Percentiles rank a stretch among this genome's conserved stretches.
These are phyloP conservation scores for Tadarida brasiliensis DNA, from an alignment of 2,797 vertebrate genomes.

Conservation along the genomic window DNA sequence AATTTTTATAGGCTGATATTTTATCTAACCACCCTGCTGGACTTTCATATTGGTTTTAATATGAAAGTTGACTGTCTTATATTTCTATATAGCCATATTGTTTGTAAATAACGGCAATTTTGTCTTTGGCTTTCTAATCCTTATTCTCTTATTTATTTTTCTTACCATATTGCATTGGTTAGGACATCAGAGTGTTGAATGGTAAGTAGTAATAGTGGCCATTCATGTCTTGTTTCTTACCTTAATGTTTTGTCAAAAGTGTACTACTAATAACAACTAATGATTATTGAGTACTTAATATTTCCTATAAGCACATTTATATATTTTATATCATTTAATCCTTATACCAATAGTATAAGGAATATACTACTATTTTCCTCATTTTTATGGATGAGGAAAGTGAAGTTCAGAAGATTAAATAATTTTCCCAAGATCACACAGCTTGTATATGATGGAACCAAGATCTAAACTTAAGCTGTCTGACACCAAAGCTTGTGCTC, in stretches of 20 bases:
- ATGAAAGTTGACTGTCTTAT: not conserved
- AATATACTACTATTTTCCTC: slow-evolving; percentile 6
- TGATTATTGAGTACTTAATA: not conserved
- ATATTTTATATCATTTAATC: not conserved
- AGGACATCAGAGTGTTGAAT: not conserved
- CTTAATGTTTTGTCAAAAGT: not conserved
- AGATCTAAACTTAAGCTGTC: not conserved
- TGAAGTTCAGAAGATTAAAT: not conserved
- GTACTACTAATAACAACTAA: not conserved
- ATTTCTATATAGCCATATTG: not conserved
- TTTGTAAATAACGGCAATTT: slow-evolving; percentile 2
- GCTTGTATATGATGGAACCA: not conserved
- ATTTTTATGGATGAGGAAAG: slow-evolving; percentile 4
- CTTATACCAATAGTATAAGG: not conserved
- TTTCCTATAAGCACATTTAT: slow-evolving; percentile 6
- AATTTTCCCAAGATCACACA: slow-evolving; percentile 20
- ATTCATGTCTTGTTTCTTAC: not conserved
- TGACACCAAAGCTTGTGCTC: not conserved
- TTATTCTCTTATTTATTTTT: slow-evolving; percentile 58
- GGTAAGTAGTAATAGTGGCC: not conserved
- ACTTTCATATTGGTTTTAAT: slow-evolving; percentile 35
- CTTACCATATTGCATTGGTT: slow-evolving; percentile 4
- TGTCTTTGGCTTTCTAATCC: slow-evolving; percentile 33
- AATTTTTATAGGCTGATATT: slow-evolving; percentile 19
- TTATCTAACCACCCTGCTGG: not conserved